A percentile compares a stretch with the other conserved stretches of the same genome.
phyloP scores from a whole-genome alignment of 2,888 invertebrate species.

The Nephrotoma appendiculata region DNA sequence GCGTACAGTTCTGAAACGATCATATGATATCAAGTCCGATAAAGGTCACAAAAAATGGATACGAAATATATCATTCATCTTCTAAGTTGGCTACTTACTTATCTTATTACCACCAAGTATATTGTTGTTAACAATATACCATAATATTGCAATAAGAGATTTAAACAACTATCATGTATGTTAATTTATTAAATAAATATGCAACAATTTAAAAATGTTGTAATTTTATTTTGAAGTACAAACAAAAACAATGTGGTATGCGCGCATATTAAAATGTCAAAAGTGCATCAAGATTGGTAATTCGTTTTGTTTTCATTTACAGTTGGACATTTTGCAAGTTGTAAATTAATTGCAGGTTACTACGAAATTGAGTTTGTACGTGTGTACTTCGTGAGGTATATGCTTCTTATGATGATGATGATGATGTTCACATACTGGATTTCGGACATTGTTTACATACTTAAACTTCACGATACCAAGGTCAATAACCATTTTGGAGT shows the following conservation, averaged over 20 bases:
- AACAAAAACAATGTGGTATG: background rate
- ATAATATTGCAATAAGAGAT: background rate
- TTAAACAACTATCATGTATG: background rate
- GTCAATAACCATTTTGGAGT: no score
- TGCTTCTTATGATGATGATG: no score
- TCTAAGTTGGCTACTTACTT: background rate
- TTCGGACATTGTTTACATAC: no score
- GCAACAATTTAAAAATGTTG: background rate
- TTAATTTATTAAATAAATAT: background rate
- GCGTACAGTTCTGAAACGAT: no score
- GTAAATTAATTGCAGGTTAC: background rate
- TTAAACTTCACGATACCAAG: no score
- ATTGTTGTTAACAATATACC: background rate
- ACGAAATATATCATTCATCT: background rate
- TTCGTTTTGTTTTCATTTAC: background rate
- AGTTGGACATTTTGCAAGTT: background rate
- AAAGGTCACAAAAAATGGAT: background rate
- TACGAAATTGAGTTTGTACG: no score
- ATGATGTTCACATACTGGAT: no score
- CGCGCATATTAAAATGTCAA: background rate
- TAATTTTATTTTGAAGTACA: background rate
- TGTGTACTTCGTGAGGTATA: no score
- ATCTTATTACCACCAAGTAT: background rate
- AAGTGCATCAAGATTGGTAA: background rate
- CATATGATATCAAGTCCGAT: background rate